Evolutionary conservation across 1,140 invertebrate genomes (phyloP).

Genomic region (Caenorhabditis briggsae): DNA sequence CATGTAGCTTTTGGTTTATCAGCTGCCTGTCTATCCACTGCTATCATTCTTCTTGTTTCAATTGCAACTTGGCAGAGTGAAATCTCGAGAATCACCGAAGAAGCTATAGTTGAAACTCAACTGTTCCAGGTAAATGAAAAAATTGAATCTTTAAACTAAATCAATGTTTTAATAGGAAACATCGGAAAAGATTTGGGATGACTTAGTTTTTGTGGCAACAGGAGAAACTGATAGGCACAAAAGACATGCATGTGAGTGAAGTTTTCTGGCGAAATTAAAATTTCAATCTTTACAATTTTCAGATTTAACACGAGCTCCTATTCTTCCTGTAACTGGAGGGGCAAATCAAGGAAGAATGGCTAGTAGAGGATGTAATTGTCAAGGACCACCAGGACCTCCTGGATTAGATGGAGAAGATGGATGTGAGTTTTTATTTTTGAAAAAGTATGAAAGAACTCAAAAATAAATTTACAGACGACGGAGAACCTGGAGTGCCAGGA

Average conservation of each 20-base stretch:
- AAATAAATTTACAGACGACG: background rate
- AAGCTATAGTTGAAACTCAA: constrained; percentile 7
- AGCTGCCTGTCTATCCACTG: constrained; percentile 24
- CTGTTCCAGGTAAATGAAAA: background rate
- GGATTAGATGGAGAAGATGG: constrained; percentile 38
- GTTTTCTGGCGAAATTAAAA: background rate
- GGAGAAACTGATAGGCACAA: constrained; percentile 46
- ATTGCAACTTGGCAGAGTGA: constrained; percentile 48
- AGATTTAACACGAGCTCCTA: constrained; percentile 26
- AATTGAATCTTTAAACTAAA: too few species aligned
- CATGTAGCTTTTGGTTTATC: constrained; percentile 29
- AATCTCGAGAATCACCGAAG: constrained; percentile 15
- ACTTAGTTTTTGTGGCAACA: constrained; percentile 16
- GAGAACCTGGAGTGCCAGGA: constrained; percentile 27
- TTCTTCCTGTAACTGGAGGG: constrained; percentile 12
- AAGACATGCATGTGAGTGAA: constrained; percentile 18
- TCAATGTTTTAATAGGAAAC: background rate
- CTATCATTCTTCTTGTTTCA: constrained; percentile 18
- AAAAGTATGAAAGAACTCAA: background rate
- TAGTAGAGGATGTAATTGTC: constrained; percentile 31
- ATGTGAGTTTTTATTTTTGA: constrained; percentile 1
- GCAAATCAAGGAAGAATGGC: background rate
- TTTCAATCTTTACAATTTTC: background rate
- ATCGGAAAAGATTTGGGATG: constrained; percentile 48
- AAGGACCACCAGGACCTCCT: constrained; percentile 28